phyloP scores from a whole-genome alignment of 2,888 invertebrate genomes.

The Selenia dentaria region DNA sequence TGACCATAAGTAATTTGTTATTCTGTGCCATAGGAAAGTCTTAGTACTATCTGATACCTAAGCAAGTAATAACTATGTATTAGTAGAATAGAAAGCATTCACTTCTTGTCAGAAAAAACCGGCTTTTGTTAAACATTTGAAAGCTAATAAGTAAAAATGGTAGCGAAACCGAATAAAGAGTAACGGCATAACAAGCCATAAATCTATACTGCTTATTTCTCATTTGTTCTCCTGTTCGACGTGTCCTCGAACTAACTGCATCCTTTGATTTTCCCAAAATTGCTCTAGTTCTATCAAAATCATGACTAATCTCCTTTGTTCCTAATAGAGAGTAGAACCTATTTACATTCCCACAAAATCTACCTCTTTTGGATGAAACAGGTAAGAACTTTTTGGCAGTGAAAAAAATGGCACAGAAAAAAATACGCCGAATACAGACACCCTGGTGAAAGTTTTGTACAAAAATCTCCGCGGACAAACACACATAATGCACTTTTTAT shows the following conservation, averaged over 20 bases:
- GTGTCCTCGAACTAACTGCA: conserved; percentile 8
- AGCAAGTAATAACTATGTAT: too few species aligned
- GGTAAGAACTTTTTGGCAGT: conserved; percentile 46
- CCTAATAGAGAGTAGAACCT: conserved; percentile 26
- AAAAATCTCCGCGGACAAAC: conserved; percentile 59
- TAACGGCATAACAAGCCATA: background rate
- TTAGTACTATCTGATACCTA: too few species aligned
- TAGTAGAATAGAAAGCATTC: too few species aligned
- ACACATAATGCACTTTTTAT: conserved; percentile 63
- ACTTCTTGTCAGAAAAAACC: too few species aligned
- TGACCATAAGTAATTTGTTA: too few species aligned
- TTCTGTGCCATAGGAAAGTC: too few species aligned
- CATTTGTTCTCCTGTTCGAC: conserved; percentile 2
- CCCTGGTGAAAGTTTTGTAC: conserved; percentile 73
- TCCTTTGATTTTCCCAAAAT: conserved; percentile 23
- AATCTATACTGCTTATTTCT: conserved; percentile 2
- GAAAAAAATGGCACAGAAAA: conserved; percentile 31
- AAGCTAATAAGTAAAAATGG: too few species aligned
- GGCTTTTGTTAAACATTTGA: too few species aligned
- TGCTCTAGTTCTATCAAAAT: conserved; percentile 35
- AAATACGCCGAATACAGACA: conserved; percentile 32
- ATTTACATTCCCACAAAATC: conserved; percentile 46
- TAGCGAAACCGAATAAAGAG: conserved; percentile 3
- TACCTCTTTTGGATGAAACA: conserved; percentile 51
- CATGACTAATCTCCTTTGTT: conserved; percentile 15